A percentile compares a stretch with the other conserved stretches of the same genome.
Evolutionary conservation across 1,140 invertebrate species (phyloP).

Genomic region (Cotesia glomerata): DNA sequence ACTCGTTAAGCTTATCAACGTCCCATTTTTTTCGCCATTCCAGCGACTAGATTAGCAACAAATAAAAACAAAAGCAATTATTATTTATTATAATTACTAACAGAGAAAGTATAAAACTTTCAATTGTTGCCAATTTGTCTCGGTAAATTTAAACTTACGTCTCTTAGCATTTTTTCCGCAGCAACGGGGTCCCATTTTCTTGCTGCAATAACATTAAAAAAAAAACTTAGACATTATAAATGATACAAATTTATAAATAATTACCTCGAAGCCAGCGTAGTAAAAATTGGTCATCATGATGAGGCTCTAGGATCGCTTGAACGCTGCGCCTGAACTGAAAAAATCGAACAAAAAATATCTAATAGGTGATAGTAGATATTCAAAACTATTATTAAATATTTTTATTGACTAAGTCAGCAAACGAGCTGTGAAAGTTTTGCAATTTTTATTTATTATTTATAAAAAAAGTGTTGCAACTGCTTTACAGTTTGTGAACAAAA

Average conservation of each 20-base stretch:
- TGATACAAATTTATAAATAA: conserved; percentile 19
- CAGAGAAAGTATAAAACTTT: background rate
- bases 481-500: too few relatives aligned
- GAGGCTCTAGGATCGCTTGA: conserved; percentile 69
- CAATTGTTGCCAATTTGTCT: background rate
- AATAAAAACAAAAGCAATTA: conserved; percentile 6
- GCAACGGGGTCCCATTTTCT: conserved; percentile 80
- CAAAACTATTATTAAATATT: conserved; percentile 1
- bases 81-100: background rate
- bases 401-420: too few relatives aligned
- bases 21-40: conserved; percentile 81
- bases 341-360: conserved; percentile 20
- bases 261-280: conserved; percentile 83
- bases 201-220: conserved; percentile 66
- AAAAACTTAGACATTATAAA: conserved; percentile 7
- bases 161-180: conserved; percentile 85
- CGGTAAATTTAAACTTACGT: conserved; percentile 67
- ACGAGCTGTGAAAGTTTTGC: too few relatives aligned
- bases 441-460: conserved; percentile 9
- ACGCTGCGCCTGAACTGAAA: conserved; percentile 77
- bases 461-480: too few relatives aligned
- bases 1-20: conserved; percentile 73
- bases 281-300: conserved; percentile 81
- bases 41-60: conserved; percentile 68
- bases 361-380: background rate